Evolutionary conservation across 2,113 vertebrate species (phyloP).

Genomic region (Poeciliopsis turrubarensis): DNA sequence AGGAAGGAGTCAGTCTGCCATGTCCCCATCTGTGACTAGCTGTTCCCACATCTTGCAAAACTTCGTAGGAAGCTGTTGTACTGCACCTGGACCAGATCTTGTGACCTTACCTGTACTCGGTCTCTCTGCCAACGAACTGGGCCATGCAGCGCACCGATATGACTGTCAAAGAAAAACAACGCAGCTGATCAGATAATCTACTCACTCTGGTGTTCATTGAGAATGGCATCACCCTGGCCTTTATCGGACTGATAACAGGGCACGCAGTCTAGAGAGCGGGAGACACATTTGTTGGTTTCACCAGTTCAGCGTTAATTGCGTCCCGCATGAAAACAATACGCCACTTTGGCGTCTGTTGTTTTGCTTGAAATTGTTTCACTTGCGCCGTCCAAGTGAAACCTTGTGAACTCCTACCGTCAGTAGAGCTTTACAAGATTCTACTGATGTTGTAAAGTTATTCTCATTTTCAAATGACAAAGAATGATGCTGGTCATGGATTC

Average conservation of each 20-base stretch:
- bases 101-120: slow-evolving; percentile 85
- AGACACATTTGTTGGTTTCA: too few relatives aligned
- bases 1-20: too few relatives aligned
- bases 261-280: too few relatives aligned
- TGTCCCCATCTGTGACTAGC: too few relatives aligned
- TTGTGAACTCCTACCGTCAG: too few relatives aligned
- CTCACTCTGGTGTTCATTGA: too few relatives aligned
- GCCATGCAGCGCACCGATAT: slow-evolving; percentile 91
- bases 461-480: too few relatives aligned
- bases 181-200: neutral
- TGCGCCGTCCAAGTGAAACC: neutral
- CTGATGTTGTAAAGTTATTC: too few relatives aligned
- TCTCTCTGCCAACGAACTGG: slow-evolving; percentile 89
- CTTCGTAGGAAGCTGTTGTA: neutral
- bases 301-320: neutral
- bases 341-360: neutral
- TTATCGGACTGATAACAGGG: too few relatives aligned
- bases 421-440: too few relatives aligned
- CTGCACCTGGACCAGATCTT: neutral
- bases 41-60: neutral
- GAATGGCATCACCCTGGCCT: too few relatives aligned
- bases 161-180: slow-evolving; percentile 72
- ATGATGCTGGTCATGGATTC: neutral
- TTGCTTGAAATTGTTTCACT: neutral
- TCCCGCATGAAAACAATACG: neutral